Conservation (phyloP, 2,797 vertebrate species). For the Epinephelus malabaricus region DNA sequence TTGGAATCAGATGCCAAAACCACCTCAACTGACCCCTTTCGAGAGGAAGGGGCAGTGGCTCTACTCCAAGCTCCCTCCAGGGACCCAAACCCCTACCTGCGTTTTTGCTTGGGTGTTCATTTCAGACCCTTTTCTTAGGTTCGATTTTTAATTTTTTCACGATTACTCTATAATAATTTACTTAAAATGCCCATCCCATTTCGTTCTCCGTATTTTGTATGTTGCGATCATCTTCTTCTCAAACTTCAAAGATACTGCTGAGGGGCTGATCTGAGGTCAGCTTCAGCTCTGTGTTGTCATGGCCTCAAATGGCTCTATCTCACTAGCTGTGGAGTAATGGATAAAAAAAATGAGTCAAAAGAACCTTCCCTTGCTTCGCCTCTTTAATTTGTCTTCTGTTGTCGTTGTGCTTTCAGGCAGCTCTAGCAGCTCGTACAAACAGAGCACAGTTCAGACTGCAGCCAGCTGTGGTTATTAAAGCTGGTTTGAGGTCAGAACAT, state of each 20-base stretch:
- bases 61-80: too few relatives aligned
- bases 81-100: too few relatives aligned
- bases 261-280: background rate
- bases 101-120: too few relatives aligned
- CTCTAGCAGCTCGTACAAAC: slow-evolving; percentile 10
- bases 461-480: background rate
- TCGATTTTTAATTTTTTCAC: too few relatives aligned
- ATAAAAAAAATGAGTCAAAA: slow-evolving; percentile 1
- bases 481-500: slow-evolving; percentile 16
- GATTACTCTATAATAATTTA: too few relatives aligned
- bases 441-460: slow-evolving; percentile 9
- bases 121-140: too few relatives aligned
- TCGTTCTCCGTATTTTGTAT: background rate
- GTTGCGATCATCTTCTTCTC: background rate
- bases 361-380: background rate
- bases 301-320: background rate
- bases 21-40: too few relatives aligned
- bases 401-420: background rate
- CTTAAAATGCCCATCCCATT: too few relatives aligned
- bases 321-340: background rate
- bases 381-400: background rate
- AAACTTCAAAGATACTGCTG: background rate
- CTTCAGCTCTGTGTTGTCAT: background rate
- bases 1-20: too few relatives aligned
- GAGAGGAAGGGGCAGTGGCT: too few relatives aligned